Evolutionary conservation across 2,888 invertebrate genomes (phyloP).

Genomic region (Plemyria rubiginata): DNA sequence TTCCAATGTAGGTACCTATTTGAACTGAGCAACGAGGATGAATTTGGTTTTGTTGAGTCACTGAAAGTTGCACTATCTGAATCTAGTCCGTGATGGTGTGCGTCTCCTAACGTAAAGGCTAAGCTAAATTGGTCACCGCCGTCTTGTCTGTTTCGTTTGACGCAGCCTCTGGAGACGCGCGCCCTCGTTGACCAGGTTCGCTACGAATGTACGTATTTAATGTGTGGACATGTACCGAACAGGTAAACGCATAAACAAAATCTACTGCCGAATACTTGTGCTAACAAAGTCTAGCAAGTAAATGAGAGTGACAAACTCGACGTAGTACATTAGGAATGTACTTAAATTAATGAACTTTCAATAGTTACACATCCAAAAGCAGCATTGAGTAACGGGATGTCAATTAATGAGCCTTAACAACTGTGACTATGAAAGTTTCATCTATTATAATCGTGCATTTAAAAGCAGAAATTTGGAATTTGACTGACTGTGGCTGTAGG

Average conservation of each 20-base stretch:
- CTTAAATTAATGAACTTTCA: conserved; percentile 73
- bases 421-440: conserved; percentile 67
- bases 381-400: conserved; percentile 67
- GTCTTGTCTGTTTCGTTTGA: conserved; percentile 21
- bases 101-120: conserved; percentile 36
- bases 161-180: conserved; percentile 18
- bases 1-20: conserved; percentile 59
- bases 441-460: conserved; percentile 60
- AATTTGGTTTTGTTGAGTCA: conserved; percentile 66
- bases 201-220: conserved; percentile 50
- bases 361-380: conserved; percentile 60
- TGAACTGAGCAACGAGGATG: conserved; percentile 71
- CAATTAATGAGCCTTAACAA: conserved; percentile 79
- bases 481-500: conserved; percentile 61
- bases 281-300: conserved; percentile 35
- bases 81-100: conserved; percentile 53
- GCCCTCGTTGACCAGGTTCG: conserved; percentile 47
- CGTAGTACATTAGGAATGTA: conserved; percentile 56
- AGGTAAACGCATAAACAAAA: conserved; percentile 45
- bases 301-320: conserved; percentile 37
- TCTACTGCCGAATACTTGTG: conserved; percentile 42
- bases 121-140: not conserved
- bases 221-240: conserved; percentile 74
- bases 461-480: conserved; percentile 66
- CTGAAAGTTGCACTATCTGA: conserved; percentile 50